Conservation (phyloP, 2,113 vertebrate genomes). For the Alaudala cheleensis region DNA sequence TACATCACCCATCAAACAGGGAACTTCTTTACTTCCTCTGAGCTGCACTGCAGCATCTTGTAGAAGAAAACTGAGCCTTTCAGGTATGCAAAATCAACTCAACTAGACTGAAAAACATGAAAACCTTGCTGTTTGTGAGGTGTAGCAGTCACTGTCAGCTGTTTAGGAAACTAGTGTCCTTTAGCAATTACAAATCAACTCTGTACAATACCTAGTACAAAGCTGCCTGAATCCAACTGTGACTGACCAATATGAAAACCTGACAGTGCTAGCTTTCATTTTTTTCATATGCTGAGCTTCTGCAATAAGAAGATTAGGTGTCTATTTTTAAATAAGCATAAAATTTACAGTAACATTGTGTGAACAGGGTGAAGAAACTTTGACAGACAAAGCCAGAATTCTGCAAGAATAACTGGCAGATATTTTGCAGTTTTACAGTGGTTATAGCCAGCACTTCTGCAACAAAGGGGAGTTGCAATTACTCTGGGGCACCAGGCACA, state of each 20-base stretch:
- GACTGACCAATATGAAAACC: neutral
- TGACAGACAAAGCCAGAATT: constrained; percentile 3
- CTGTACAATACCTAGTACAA: neutral
- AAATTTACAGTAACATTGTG: neutral
- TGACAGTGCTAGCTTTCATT: neutral
- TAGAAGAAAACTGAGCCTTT: neutral
- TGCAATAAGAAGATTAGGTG: neutral
- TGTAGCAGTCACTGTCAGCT: neutral
- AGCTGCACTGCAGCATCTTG: neutral
- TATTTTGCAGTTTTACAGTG: neutral
- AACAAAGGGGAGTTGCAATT: constrained; percentile 63
- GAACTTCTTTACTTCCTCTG: neutral
- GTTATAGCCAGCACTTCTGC: constrained; percentile 42
- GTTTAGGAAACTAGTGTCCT: neutral
- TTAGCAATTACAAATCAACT: neutral
- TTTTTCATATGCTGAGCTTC: neutral
- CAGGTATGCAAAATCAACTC: neutral
- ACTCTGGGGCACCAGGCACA: constrained; percentile 63
- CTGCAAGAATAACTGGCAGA: constrained; percentile 3
- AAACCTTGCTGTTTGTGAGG: neutral
- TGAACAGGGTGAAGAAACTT: constrained; percentile 11
- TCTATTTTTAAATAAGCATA: neutral
- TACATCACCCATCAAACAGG: neutral
- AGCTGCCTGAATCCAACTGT: neutral
- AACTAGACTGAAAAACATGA: neutral